A percentile compares a stretch with the other conserved stretches of the same genome.
These are phyloP conservation scores for Ambastaia sidthimunki DNA, from an alignment of 2,797 vertebrate species.

Conservation along the genomic window DNA sequence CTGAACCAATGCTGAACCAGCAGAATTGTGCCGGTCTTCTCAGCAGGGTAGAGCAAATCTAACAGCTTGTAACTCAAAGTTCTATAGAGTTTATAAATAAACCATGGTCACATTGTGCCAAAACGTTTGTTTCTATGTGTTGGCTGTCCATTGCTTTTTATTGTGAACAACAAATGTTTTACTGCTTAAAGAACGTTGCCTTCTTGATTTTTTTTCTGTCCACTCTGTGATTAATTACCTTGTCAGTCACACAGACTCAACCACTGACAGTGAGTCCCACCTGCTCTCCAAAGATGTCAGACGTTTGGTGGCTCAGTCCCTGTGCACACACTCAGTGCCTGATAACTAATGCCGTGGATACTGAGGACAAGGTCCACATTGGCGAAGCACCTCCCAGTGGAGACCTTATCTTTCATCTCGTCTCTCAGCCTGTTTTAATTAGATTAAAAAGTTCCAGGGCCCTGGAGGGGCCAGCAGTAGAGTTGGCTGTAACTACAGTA, in stretches of 20 bases:
- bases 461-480: conserved; percentile 40
- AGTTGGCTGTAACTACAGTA: conserved; percentile 33
- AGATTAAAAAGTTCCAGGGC: conserved; percentile 70
- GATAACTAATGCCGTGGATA: conserved; percentile 63
- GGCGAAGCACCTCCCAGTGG: conserved; percentile 49
- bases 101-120: background rate
- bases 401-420: conserved; percentile 70
- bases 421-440: conserved; percentile 74
- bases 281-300: conserved; percentile 62
- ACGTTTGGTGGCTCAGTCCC: conserved; percentile 59
- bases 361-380: conserved; percentile 52
- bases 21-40: background rate
- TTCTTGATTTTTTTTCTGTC: conserved; percentile 31
- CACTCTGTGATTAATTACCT: conserved; percentile 66
- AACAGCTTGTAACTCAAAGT: background rate
- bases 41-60: background rate
- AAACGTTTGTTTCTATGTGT: no score
- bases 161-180: background rate
- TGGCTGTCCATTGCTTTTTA: background rate
- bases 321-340: conserved; percentile 59
- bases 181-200: conserved; percentile 15
- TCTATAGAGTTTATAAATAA: background rate
- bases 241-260: conserved; percentile 62
- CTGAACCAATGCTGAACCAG: background rate
- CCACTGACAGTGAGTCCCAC: conserved; percentile 65